These are phyloP conservation scores for Lepidocyrtoides sp. DNA, from an alignment of 2,888 invertebrate species.

Conservation along the genomic window DNA sequence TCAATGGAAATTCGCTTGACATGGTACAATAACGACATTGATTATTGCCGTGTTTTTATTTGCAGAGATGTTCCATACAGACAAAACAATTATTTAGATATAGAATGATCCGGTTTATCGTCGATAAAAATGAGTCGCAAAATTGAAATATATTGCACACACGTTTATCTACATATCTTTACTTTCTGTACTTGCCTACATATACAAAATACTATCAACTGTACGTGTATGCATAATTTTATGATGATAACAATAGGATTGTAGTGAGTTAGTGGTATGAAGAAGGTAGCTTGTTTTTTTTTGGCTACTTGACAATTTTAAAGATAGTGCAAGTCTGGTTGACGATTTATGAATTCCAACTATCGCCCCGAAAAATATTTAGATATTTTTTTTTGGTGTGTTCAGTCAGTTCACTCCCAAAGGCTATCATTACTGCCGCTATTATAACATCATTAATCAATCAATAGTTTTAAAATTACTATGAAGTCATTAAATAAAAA, in stretches of 20 bases:
- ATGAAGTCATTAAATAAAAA: background rate
- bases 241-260: background rate
- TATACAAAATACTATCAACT: background rate
- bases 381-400: background rate
- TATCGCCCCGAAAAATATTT: too few relatives aligned
- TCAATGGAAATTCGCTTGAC: constrained; percentile 36
- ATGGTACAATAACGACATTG: constrained; percentile 3
- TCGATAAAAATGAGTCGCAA: constrained; percentile 20
- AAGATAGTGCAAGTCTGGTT: background rate
- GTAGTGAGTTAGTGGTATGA: background rate
- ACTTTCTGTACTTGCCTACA: background rate
- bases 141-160: constrained; percentile 18
- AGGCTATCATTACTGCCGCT: constrained; percentile 27
- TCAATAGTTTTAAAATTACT: background rate
- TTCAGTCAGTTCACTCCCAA: background rate
- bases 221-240: too few relatives aligned
- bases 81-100: constrained; percentile 22
- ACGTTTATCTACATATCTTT: background rate
- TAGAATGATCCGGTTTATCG: constrained; percentile 26
- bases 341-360: constrained; percentile 13
- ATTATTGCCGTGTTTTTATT: background rate
- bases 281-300: constrained; percentile 1
- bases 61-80: background rate
- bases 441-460: constrained; percentile 39
- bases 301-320: constrained; percentile 27